Conservation (phyloP, 1,140 invertebrate species). For the Pachypeltis micranthus region DNA sequence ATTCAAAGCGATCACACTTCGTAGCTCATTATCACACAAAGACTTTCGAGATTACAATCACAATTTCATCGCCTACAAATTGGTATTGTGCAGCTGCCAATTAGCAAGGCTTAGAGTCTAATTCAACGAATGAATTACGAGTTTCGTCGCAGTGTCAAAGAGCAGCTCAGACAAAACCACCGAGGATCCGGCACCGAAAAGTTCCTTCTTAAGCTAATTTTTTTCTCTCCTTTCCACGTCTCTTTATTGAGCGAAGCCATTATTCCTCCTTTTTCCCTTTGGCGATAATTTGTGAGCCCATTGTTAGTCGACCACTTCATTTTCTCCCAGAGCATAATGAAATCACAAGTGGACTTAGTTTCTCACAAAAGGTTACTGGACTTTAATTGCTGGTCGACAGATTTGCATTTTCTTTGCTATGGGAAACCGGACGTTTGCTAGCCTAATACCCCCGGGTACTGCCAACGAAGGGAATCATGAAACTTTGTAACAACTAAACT, state of each 20-base stretch:
- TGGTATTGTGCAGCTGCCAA: too few species aligned
- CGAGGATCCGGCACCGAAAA: too few species aligned
- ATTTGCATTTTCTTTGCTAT: constrained; percentile 2
- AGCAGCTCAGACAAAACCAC: too few species aligned
- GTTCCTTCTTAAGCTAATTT: neutral
- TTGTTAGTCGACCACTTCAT: neutral
- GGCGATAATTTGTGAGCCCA: neutral
- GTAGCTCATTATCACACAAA: too few species aligned
- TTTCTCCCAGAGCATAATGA: constrained; percentile 5
- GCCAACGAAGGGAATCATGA: too few species aligned
- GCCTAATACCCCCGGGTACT: neutral
- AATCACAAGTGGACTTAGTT: neutral
- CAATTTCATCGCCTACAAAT: too few species aligned
- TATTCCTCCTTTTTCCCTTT: neutral
- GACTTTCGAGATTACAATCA: too few species aligned
- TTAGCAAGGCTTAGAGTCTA: neutral
- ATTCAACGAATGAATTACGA: neutral
- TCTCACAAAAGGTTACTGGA: neutral
- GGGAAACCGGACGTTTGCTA: neutral
- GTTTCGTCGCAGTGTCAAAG: neutral
- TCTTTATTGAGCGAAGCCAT: too few species aligned
- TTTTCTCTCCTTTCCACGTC: neutral
- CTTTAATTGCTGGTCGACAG: neutral
- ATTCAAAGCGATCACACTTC: too few species aligned
- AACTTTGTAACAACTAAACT: too few species aligned